A percentile compares a stretch with the other conserved stretches of the same genome.
These are phyloP conservation scores for Henicopernis longicauda DNA, from an alignment of 2,113 vertebrate genomes.

Conservation along the genomic window DNA sequence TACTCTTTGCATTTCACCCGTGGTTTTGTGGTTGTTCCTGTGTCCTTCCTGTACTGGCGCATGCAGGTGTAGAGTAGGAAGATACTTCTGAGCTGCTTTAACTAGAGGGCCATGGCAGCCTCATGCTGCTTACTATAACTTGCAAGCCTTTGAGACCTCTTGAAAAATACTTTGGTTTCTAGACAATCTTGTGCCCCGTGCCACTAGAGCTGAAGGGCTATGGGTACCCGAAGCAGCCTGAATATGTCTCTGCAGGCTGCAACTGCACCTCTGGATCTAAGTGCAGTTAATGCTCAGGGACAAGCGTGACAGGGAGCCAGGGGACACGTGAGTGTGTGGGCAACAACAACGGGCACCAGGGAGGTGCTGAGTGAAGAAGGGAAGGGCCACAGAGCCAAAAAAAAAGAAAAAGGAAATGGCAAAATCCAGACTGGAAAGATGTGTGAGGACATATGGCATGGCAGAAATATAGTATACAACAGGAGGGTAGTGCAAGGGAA, in stretches of 20 bases:
- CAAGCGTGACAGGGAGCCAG: not conserved
- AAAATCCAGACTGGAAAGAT: not conserved
- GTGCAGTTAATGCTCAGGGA: not conserved
- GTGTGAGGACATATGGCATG: not conserved
- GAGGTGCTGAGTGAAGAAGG: not conserved
- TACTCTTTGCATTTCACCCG: too few relatives aligned
- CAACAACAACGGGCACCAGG: not conserved
- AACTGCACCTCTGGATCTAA: not conserved
- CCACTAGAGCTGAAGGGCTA: not conserved
- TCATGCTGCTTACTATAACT: not conserved
- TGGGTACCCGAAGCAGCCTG: not conserved
- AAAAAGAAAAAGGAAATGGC: rapidly evolving
- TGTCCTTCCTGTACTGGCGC: too few relatives aligned
- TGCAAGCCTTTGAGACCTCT: not conserved
- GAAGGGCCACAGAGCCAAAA: not conserved
- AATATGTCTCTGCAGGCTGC: not conserved
- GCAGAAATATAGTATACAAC: not conserved
- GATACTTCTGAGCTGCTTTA: not conserved
- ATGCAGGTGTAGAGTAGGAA: not conserved
- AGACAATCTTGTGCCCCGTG: not conserved
- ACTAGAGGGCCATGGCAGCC: not conserved
- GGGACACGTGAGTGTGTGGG: not conserved
- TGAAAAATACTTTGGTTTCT: not conserved
- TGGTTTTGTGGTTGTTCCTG: too few relatives aligned
- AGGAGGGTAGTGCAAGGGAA: not conserved